Conservation (phyloP, 2,888 invertebrate species). For the Synergus umbraculus region DNA sequence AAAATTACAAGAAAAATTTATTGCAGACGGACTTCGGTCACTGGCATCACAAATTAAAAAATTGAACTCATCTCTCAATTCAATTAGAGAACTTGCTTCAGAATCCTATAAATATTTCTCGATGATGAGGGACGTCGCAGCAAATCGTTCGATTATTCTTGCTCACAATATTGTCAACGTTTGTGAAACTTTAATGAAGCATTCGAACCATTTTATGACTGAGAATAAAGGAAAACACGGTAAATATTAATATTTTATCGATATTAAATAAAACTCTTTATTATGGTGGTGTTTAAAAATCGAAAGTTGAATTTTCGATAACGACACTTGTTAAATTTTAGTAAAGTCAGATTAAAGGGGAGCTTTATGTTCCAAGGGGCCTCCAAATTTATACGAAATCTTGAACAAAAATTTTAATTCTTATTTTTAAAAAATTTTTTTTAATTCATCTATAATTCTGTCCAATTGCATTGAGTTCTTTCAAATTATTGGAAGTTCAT, state of each 20-base stretch:
- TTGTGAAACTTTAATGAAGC: constrained; percentile 71
- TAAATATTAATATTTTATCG: constrained; percentile 45
- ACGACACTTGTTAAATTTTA: too few relatives aligned
- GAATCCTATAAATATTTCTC: constrained; percentile 74
- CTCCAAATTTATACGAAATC: too few relatives aligned
- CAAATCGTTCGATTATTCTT: constrained; percentile 67
- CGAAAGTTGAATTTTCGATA: too few relatives aligned
- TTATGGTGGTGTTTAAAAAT: too few relatives aligned
- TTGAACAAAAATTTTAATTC: too few relatives aligned
- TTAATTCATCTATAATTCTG: too few relatives aligned
- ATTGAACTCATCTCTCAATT: constrained; percentile 63
- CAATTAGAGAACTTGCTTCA: constrained; percentile 72
- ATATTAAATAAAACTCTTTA: neutral
- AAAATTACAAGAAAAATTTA: neutral
- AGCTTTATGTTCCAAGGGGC: too few relatives aligned
- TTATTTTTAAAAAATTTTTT: too few relatives aligned
- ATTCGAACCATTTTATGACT: constrained; percentile 65
- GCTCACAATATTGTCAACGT: constrained; percentile 70
- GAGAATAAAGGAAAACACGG: constrained; percentile 70
- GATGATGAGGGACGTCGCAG: constrained; percentile 72
- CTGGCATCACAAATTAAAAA: constrained; percentile 68
- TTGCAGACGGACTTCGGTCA: constrained; percentile 68
- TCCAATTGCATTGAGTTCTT: too few relatives aligned
- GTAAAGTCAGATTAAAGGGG: too few relatives aligned
- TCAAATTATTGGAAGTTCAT: too few relatives aligned